Evolutionary conservation across 2,888 invertebrate genomes (phyloP).

Genomic region (Ophraella communa): DNA sequence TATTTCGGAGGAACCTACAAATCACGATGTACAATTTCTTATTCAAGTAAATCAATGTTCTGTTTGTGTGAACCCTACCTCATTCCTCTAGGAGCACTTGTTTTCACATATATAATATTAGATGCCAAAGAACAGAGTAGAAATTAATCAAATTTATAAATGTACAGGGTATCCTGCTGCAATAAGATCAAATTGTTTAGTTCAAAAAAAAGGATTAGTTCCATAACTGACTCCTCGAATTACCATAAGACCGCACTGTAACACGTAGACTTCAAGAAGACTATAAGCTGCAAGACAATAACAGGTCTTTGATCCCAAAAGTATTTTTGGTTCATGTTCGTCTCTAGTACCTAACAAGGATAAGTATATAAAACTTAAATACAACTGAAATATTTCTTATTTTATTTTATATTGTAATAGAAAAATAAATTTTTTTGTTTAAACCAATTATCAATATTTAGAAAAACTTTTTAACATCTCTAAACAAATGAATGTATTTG

Average conservation of each 20-base stretch:
- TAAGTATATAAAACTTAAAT: too few relatives aligned
- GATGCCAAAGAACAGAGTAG: constrained; percentile 16
- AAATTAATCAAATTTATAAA: constrained; percentile 10
- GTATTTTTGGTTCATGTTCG: too few relatives aligned
- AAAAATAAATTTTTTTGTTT: not conserved
- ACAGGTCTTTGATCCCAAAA: not conserved
- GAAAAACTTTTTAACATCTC: not conserved
- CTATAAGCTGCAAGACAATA: too few relatives aligned
- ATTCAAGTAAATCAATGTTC: constrained; percentile 63
- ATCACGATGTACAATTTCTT: constrained; percentile 69
- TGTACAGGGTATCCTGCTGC: constrained; percentile 15
- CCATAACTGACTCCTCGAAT: too few relatives aligned
- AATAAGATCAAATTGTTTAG: not conserved
- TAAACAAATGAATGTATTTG: not conserved
- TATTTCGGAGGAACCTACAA: constrained; percentile 57
- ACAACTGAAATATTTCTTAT: not conserved
- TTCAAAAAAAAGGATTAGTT: not conserved
- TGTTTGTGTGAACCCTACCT: constrained; percentile 42
- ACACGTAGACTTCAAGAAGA: too few relatives aligned
- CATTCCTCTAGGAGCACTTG: constrained; percentile 20
- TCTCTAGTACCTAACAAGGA: too few relatives aligned
- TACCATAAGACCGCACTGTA: not conserved
- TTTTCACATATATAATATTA: constrained; percentile 14
- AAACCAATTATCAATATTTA: not conserved
- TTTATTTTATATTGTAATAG: not conserved